Evolutionary conservation across 2,888 invertebrate species (phyloP).

Genomic region (Drosophila macrothrix): DNA sequence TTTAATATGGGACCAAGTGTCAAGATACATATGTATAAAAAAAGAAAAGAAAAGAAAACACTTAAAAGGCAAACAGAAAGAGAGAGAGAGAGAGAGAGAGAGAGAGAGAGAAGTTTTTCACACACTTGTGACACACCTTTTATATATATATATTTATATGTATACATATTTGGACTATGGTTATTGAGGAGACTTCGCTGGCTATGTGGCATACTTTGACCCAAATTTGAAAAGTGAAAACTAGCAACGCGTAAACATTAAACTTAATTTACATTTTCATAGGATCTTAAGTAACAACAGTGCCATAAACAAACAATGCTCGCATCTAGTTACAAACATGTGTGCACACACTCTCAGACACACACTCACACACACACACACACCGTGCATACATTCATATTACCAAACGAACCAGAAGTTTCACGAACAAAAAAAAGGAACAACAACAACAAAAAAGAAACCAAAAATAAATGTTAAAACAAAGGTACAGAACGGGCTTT

Average conservation of each 20-base stretch:
- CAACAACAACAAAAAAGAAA: constrained; percentile 3
- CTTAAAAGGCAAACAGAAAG: not conserved
- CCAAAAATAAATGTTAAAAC: constrained; percentile 11
- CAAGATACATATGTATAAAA: not conserved
- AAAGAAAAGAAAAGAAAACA: not conserved
- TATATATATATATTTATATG: not conserved
- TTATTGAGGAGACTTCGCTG: not conserved
- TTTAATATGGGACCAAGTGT: not conserved
- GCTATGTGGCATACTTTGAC: constrained; percentile 4
- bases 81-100: not conserved
- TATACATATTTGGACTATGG: not conserved
- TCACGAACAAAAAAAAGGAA: constrained; percentile 5
- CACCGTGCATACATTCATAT: not conserved
- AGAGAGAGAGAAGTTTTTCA: not conserved
- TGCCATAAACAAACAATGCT: constrained; percentile 12
- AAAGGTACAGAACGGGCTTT: constrained; percentile 14
- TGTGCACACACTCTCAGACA: not conserved
- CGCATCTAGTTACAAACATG: constrained; percentile 5
- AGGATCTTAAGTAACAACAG: constrained; percentile 44
- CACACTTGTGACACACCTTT: not conserved
- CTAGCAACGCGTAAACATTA: constrained; percentile 61
- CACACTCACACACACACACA: not conserved
- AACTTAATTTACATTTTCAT: constrained; percentile 67
- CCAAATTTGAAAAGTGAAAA: constrained; percentile 34
- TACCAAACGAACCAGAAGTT: constrained; percentile 20